Conservation (phyloP, 2,113 vertebrate species). For the Triplophysa rosa region DNA sequence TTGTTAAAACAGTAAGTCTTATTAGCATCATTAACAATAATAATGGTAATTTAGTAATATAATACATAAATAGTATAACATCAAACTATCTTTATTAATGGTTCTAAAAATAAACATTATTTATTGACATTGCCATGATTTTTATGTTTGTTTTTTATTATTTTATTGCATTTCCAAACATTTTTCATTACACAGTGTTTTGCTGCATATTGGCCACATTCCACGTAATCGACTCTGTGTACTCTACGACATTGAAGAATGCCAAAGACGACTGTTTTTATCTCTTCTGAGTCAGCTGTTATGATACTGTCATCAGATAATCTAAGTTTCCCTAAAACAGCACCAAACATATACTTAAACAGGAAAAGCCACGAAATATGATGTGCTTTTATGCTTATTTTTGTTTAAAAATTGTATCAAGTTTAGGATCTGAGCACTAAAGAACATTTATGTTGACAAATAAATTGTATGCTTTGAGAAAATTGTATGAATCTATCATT, state of each 20-base stretch:
- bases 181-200: neutral
- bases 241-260: neutral
- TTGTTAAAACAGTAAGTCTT: too few relatives aligned
- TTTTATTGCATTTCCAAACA: neutral
- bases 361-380: too few relatives aligned
- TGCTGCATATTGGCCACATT: neutral
- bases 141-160: neutral
- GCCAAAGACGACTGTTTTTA: neutral
- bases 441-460: too few relatives aligned
- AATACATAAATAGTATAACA: too few relatives aligned
- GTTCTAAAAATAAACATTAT: too few relatives aligned
- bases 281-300: constrained; percentile 1
- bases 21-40: neutral
- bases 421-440: too few relatives aligned
- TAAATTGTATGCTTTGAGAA: too few relatives aligned
- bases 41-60: neutral
- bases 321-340: neutral
- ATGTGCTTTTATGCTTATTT: too few relatives aligned
- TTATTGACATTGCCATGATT: neutral
- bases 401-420: too few relatives aligned
- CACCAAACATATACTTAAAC: neutral
- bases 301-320: neutral
- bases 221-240: neutral
- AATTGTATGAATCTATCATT: too few relatives aligned
- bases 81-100: too few relatives aligned